These are phyloP conservation scores for Ametastegia equiseti DNA, from an alignment of 2,888 invertebrate species.

Conservation along the genomic window DNA sequence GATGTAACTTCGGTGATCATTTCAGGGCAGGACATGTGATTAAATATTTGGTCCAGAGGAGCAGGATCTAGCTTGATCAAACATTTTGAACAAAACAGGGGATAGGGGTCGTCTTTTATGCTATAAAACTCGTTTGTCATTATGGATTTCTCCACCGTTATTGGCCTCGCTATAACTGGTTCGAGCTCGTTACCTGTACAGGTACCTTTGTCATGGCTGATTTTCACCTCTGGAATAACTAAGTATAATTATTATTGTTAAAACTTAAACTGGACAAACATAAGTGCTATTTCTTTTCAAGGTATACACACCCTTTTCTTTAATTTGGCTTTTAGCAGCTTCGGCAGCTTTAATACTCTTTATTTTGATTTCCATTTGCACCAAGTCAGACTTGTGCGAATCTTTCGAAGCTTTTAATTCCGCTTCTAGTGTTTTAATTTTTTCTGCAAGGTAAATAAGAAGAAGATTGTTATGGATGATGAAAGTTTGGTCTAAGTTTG, in stretches of 20 bases:
- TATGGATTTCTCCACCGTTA: conserved; percentile 51
- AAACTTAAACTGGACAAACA: too few species aligned
- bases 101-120: conserved; percentile 58
- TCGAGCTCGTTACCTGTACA: conserved; percentile 22
- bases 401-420: conserved; percentile 57
- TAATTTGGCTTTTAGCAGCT: neutral
- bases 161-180: neutral
- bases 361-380: conserved; percentile 43
- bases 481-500: neutral
- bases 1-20: conserved; percentile 56
- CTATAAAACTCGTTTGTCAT: conserved; percentile 61
- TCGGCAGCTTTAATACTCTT: neutral
- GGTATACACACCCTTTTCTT: neutral
- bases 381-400: conserved; percentile 45
- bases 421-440: conserved; percentile 59
- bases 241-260: neutral
- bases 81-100: conserved; percentile 66
- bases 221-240: conserved; percentile 29
- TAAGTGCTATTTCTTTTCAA: neutral
- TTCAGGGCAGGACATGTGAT: conserved; percentile 60
- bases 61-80: conserved; percentile 54
- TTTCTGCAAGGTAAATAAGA: conserved; percentile 56
- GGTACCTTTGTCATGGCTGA: conserved; percentile 8
- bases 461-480: conserved; percentile 9
- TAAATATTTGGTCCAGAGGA: conserved; percentile 62